A percentile compares a stretch with the other conserved stretches of the same genome.
Evolutionary conservation across 2,888 invertebrate species (phyloP).

Genomic region (Xestia rhomboidea): DNA sequence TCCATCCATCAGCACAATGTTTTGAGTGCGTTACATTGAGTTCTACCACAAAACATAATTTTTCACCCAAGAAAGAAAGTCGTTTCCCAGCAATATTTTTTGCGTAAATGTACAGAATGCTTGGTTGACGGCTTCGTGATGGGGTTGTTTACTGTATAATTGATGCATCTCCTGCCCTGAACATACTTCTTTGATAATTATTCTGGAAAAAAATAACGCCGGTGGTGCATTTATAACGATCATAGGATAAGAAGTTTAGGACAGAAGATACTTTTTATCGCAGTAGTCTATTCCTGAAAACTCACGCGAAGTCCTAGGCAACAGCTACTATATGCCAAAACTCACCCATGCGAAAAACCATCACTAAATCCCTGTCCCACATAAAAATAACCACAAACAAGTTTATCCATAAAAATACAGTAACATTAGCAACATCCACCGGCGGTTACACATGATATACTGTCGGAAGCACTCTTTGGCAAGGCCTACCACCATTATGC

Average conservation of each 20-base stretch:
- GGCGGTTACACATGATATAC: slow-evolving; percentile 63
- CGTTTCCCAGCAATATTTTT: no score
- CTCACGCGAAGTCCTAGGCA: accelerated
- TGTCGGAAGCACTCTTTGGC: slow-evolving; percentile 68
- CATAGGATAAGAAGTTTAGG: not conserved
- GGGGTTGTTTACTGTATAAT: no score
- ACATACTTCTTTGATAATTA: no score
- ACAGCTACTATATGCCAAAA: not conserved
- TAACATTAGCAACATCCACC: slow-evolving; percentile 53
- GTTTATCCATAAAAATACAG: slow-evolving; percentile 53
- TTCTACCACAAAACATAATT: no score
- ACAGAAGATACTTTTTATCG: not conserved
- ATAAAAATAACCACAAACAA: slow-evolving; percentile 32
- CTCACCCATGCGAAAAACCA: not conserved
- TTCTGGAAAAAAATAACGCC: no score
- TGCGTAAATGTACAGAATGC: no score
- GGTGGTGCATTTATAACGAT: not conserved
- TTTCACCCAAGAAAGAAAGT: no score
- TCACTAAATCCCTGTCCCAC: not conserved
- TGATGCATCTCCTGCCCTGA: no score
- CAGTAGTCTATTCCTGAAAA: not conserved
- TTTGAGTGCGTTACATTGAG: no score
- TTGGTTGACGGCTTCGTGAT: no score
- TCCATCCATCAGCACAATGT: no score
- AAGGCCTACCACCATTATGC: slow-evolving; percentile 72